Evolutionary conservation across 2,888 invertebrate genomes (phyloP), one percentile per base, ranked within the genome.

Genomic region (Oxyteleia sp.): DNA sequence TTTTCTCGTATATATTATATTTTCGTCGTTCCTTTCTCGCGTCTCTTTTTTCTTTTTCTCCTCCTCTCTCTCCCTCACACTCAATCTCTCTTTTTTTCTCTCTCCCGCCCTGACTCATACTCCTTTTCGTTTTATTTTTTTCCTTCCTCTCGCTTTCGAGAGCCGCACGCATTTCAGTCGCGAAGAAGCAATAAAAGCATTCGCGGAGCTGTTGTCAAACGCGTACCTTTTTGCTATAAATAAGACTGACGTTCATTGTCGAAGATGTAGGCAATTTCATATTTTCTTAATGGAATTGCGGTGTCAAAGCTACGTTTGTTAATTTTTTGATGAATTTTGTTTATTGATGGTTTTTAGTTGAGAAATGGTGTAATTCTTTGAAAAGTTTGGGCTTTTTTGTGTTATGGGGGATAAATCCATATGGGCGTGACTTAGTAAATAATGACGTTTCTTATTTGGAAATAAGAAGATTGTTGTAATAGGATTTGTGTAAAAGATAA

Each of bases 181-280:
- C 72, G 71, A 59, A 61, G 53, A 74, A 47, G 68, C 74, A 81
- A 81, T 81, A 74, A 80, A 80, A 80, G 66, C 66, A 72, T 23
- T 51, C 66, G 64, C 57, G 43, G 45, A 59, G 38, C 10, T 57
- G 57, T 72, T 72, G 80, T 80, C 80, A 80, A 72, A 80, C 38
- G 45, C 51, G 64, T 16, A 16, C 38, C 45, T 64, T 75, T 71
- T 71, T 76, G 45, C 75, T 71, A 47, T 82, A 82, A 76, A 66
- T 61, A 76, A 76, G 38, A 64, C 43, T 71, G 71, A 61, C 75
- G 57, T 69, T 82, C 75, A 81, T 81, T 69, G 81, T 81, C 66
- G 57, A 75, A 71, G 49, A 68, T 72, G 66, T 43, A 66, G 68
- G 41, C 61, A 61, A 16, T 61, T 74, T 68, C 47, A 41, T 61